Conservation (phyloP, 30 jellyfish, hydroid and myxozoan genomes). For the Aurelia coerulea region DNA sequence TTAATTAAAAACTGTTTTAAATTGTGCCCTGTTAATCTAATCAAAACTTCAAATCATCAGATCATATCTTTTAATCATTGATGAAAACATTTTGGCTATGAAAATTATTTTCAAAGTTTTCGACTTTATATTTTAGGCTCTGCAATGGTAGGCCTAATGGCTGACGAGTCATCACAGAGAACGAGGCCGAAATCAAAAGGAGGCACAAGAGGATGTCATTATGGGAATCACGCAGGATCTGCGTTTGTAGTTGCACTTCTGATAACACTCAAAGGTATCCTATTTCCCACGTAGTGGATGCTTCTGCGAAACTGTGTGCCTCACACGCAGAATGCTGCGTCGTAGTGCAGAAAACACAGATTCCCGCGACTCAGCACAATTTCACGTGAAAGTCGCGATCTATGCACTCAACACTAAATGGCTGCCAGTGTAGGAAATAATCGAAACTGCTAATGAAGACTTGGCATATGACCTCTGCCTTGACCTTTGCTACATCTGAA, state of each 20-base stretch:
- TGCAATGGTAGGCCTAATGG: background rate
- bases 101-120: no score
- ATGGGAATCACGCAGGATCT: background rate
- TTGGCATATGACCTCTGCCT: no score
- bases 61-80: background rate
- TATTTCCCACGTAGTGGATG: constrained; percentile 15
- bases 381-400: background rate
- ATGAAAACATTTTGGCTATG: background rate
- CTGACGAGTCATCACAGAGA: constrained; percentile 4
- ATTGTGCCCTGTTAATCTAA: background rate
- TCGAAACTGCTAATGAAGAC: no score
- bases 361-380: constrained; percentile 1
- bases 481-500: no score
- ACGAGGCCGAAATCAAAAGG: constrained; percentile 18
- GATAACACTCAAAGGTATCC: background rate
- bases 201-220: background rate
- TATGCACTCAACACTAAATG: no score
- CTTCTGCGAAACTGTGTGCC: background rate
- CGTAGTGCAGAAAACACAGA: background rate
- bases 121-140: background rate
- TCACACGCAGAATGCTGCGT: background rate
- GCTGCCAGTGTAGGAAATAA: no score
- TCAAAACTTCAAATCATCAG: background rate
- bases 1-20: no score
- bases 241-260: background rate